Evolutionary conservation across 1,140 invertebrate genomes (phyloP), one percentile per base, ranked within the genome.

Genomic region (Chelonus insularis): DNA sequence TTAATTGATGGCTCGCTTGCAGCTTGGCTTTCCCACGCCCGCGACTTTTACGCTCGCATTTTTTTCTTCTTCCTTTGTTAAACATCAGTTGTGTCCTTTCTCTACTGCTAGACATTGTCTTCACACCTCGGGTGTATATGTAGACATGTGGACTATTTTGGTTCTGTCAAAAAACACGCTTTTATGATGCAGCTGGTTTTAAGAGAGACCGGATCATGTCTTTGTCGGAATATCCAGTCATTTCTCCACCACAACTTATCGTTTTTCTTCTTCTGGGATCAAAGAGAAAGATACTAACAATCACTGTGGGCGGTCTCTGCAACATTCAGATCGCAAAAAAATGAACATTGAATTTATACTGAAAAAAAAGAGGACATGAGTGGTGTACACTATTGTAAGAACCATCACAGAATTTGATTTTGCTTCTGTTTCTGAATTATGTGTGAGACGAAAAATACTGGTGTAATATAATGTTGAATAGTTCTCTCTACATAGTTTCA

Each of bases 1-100:
- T 73, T 77, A 77, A 77, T 75, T 75, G 72, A 66, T 68, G 70
- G 62, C 68, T 68, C 66, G 64, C 65, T 71, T 68, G 52, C 57
- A 60, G 64, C 51, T 64, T 68, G 60, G 56, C 71, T 74, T 74
- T 74, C 75, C 71, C 72, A 77, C 73, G 70, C 70, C 71, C 69
- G 71, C 72, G 67, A 70, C 67, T 73, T 72, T 68, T 68, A 52
- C 60, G 59, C 64, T 65, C 64, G 60, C 60, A 62, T 68, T 65
- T 54, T 63, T 60, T 57, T 58, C 16, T 47, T 56, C 55, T 29
- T 63, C 8, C 60, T 57, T 60, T 65, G 39, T 48, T 61, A 25
- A n/a, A 7, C 25, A 18, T 32, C 50, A 47, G 20, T 47, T 37
- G 21, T 25, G 6, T 50, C 23, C 32, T 57, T 9, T 20, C 18